These are phyloP conservation scores for Campylomormyrus numenius DNA, from an alignment of 2,113 vertebrate genomes.

Conservation along the genomic window DNA sequence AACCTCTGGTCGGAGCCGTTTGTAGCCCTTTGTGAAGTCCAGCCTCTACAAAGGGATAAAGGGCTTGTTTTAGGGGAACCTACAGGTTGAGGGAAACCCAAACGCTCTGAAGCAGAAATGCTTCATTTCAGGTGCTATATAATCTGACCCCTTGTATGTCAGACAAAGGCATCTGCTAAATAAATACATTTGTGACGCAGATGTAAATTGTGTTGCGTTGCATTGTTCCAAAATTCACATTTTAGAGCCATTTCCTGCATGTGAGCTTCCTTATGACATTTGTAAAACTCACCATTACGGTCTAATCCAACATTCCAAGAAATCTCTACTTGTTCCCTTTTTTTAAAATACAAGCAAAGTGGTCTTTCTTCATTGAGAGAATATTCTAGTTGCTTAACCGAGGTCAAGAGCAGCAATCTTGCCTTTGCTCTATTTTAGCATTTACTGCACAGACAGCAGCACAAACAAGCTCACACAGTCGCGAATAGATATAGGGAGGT, in stretches of 20 bases:
- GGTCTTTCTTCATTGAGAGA: background rate
- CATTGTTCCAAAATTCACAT: background rate
- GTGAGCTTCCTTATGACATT: background rate
- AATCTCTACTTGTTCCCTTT: background rate
- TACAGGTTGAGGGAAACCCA: background rate
- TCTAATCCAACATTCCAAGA: background rate
- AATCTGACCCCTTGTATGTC: background rate
- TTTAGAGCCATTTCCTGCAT: background rate
- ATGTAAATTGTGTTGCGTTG: background rate
- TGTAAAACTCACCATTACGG: background rate
- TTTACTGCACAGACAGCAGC: background rate
- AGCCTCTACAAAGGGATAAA: background rate
- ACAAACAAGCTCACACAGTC: slow-evolving; percentile 12
- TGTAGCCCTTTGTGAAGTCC: background rate
- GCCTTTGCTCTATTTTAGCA: background rate
- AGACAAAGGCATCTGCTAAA: background rate
- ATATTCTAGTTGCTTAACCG: background rate
- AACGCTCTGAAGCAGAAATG: background rate
- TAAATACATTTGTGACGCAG: background rate
- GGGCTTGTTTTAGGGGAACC: background rate
- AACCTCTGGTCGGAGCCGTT: background rate
- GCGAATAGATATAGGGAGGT: background rate
- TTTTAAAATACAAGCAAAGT: background rate
- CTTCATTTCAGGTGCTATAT: background rate
- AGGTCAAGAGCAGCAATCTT: background rate